These are phyloP conservation scores for Crambe crambe DNA, from an alignment of 37 sponge, comb jelly and placozoan species.

Conservation along the genomic window DNA sequence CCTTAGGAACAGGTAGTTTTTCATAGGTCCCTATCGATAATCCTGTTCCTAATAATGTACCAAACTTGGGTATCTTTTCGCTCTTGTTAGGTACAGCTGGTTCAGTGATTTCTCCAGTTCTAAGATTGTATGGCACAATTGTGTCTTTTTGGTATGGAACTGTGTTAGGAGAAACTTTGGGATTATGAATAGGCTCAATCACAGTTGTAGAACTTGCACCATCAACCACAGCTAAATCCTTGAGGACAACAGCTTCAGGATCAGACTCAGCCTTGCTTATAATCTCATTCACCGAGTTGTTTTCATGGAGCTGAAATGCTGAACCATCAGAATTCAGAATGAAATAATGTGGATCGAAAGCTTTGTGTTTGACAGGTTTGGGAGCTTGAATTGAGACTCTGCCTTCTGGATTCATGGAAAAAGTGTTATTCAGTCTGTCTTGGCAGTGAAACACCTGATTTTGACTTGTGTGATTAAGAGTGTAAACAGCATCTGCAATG, in stretches of 20 bases:
- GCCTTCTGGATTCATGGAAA: constrained; percentile 32
- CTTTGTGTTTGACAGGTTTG: constrained; percentile 3
- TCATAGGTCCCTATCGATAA: constrained; percentile 34
- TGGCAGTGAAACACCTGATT: constrained; percentile 16
- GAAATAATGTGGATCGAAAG: constrained; percentile 53
- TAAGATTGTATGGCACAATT: constrained; percentile 53
- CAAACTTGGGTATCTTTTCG: constrained; percentile 32
- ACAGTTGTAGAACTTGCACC: constrained; percentile 18
- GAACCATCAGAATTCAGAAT: constrained; percentile 53
- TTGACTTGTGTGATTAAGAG: constrained; percentile 32
- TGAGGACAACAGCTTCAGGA: constrained; percentile 35
- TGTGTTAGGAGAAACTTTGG: not conserved
- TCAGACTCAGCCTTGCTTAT: constrained; percentile 19
- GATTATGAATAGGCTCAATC: constrained; percentile 1
- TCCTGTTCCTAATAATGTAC: constrained; percentile 43
- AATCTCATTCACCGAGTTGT: not conserved
- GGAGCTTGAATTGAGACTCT: not conserved
- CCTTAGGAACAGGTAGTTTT: not conserved
- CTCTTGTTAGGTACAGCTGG: not conserved
- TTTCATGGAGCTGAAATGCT: constrained; percentile 39
- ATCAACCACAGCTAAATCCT: constrained; percentile 18
- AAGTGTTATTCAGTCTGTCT: constrained; percentile 14
- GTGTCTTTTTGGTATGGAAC: constrained; percentile 47
- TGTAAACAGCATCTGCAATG: constrained; percentile 1
- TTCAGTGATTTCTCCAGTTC: too few species aligned